These are phyloP conservation scores for Andrena bucephala DNA, from an alignment of 2,888 invertebrate genomes.

Conservation along the genomic window DNA sequence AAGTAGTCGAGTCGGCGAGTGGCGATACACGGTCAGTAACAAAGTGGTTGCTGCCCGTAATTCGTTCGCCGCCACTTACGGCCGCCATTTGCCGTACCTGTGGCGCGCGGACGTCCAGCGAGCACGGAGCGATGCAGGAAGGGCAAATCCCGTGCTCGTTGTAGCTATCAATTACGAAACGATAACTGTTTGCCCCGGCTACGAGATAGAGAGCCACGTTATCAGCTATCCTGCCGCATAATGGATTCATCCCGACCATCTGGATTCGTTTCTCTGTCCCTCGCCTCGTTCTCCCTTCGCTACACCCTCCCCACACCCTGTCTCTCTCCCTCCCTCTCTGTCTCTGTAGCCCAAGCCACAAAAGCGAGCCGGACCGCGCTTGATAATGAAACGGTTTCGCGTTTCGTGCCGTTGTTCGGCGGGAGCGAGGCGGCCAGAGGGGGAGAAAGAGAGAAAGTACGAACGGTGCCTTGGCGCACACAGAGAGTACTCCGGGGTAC, in stretches of 20 bases:
- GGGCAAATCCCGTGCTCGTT: slow-evolving; percentile 56
- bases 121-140: slow-evolving; percentile 13
- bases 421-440: slow-evolving; percentile 14
- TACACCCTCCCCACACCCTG: not conserved
- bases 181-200: slow-evolving; percentile 65
- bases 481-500: slow-evolving; percentile 61
- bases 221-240: slow-evolving; percentile 66
- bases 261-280: slow-evolving; percentile 59
- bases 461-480: slow-evolving; percentile 65
- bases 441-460: slow-evolving; percentile 54
- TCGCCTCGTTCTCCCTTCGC: slow-evolving; percentile 39
- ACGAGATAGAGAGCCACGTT: slow-evolving; percentile 52
- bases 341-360: slow-evolving; percentile 54
- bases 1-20: slow-evolving; percentile 32
- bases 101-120: slow-evolving; percentile 13
- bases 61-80: slow-evolving; percentile 65
- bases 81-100: slow-evolving; percentile 44
- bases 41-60: slow-evolving; percentile 65
- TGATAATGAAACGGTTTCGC: slow-evolving; percentile 74
- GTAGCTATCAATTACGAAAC: slow-evolving; percentile 71
- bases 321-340: slow-evolving; percentile 11
- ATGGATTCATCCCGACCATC: slow-evolving; percentile 67
- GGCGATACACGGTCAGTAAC: slow-evolving; percentile 51
- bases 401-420: slow-evolving; percentile 66
- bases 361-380: slow-evolving; percentile 65